Conservation (phyloP, 2,888 invertebrate genomes). For the Stomorhina lunata region DNA sequence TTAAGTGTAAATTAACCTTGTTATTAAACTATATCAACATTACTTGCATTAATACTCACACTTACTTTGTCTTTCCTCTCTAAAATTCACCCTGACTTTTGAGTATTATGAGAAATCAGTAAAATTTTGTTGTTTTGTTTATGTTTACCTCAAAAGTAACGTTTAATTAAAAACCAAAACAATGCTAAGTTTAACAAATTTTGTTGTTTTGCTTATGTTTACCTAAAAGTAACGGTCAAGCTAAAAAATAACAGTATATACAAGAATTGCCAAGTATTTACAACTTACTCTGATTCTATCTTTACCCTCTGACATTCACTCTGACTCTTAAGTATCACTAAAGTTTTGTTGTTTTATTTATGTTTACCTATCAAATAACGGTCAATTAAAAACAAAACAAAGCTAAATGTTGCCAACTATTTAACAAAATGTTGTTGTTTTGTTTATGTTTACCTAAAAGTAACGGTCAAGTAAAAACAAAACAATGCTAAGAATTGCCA, state of each 20-base stretch:
- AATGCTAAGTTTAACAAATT: no score
- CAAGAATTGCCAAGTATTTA: neutral
- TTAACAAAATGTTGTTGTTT: neutral
- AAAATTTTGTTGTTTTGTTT: neutral
- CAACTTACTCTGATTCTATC: neutral
- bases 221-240: conserved; percentile 13
- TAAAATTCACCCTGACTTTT: neutral
- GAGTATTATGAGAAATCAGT: neutral
- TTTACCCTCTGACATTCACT: neutral
- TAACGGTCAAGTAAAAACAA: no score
- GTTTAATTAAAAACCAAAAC: no score
- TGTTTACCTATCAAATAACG: no score
- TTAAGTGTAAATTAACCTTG: conserved; percentile 62
- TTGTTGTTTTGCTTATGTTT: conserved; percentile 3
- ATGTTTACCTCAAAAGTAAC: neutral
- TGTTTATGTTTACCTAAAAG: conserved; percentile 17
- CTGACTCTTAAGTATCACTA: no score
- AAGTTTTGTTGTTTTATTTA: no score
- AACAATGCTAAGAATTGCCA: no score
- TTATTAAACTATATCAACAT: conserved; percentile 39
- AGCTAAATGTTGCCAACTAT: no score
- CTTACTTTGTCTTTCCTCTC: neutral
- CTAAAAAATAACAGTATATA: neutral
- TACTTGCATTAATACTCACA: neutral
- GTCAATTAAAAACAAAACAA: no score